Conservation (phyloP, 2,113 vertebrate genomes). For the Sturnus vulgaris region DNA sequence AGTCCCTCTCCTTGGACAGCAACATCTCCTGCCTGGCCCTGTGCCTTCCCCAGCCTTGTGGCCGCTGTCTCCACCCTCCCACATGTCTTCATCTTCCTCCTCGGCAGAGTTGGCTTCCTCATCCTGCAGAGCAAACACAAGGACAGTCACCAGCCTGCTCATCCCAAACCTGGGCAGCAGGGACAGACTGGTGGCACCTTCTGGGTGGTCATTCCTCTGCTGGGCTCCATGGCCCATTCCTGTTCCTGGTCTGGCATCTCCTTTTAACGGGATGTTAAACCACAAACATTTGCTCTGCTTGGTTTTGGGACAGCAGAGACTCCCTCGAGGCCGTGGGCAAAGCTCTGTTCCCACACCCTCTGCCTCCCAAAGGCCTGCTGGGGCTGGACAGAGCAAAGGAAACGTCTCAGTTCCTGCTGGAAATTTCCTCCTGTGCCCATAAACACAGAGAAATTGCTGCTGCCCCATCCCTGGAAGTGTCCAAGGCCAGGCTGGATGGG, state of each 20-base stretch:
- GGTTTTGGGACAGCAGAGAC: not conserved
- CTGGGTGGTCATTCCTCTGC: not conserved
- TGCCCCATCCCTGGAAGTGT: not conserved
- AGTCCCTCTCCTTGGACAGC: not conserved
- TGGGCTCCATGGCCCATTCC: not conserved
- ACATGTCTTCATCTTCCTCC: not conserved
- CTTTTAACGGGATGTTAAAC: not conserved
- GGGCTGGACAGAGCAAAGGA: not conserved
- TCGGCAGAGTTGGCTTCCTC: not conserved
- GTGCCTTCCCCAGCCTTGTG: not conserved
- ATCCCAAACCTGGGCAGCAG: not conserved
- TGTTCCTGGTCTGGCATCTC: not conserved
- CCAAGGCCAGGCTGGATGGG: not conserved
- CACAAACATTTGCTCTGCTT: not conserved
- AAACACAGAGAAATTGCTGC: not conserved
- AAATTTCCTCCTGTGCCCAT: not conserved
- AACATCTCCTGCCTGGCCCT: not conserved
- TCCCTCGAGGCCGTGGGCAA: no score
- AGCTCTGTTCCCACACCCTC: not conserved
- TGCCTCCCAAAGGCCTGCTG: not conserved
- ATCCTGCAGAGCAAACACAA: not conserved
- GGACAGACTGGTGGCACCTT: no score
- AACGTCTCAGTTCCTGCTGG: not conserved
- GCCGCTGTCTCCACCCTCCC: not conserved
- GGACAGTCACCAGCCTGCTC: no score